Evolutionary conservation across 2,888 invertebrate genomes (phyloP), one percentile per base, ranked within the genome.

Genomic region (Neoaliturus tenellus): DNA sequence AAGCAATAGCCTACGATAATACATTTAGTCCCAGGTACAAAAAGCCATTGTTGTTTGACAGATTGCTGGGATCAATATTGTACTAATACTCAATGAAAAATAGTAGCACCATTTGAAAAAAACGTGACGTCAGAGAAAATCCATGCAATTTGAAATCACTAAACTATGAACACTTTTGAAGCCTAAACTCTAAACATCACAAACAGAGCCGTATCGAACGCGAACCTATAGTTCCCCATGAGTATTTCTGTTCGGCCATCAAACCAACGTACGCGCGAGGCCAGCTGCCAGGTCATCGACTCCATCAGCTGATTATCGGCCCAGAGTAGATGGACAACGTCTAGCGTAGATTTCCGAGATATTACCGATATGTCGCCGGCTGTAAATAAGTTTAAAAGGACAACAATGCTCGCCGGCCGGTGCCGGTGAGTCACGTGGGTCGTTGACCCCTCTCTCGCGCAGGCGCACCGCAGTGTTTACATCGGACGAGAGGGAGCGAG

Each of bases 401-500:
- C 48, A 28, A 75, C 48, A 48, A 75, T 75, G 75, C 75, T 48
- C n/a, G 39, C 71, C 23, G 58, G 58, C 69, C 69, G 69, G 69
- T 69, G 58, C 69, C 69, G 69, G 69, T 69, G 69, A 69, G 39
- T 69, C 69, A 69, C 31, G 20, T 12, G 14, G 44, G 44, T 23
- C 28, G 25, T 12, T 44, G 23, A 25, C 44, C 48, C 35, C n/a
- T n/a, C n/a, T n/a, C 23, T 23, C 28, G 75, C 75, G 75, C 75
- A 41, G 35, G 25, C 75, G 75, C 75, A 48, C 44, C 48, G 4
- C 44, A 75, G 39, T 75, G 75, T 75, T 75, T 75, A 75, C 75
- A 75, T 75, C 75, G 23, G n/a, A 35, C 17, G 62, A 23, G 75
- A 75, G 75, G 75, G 48, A 75, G 75, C 17, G 69, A 75, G 75